These are phyloP conservation scores for Apomyelois bistriatella DNA, from an alignment of 2,888 invertebrate genomes.

Conservation along the genomic window DNA sequence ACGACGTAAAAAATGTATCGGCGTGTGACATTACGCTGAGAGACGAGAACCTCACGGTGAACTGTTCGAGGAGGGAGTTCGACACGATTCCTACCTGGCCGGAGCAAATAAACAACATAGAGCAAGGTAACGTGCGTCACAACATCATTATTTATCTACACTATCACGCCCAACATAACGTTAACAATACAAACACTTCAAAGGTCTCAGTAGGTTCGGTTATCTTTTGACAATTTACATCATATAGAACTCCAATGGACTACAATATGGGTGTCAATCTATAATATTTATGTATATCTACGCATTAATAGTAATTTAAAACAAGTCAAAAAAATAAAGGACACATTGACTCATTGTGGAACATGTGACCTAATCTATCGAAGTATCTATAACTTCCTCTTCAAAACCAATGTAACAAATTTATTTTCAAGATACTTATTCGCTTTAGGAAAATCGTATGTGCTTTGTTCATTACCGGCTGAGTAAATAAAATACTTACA, in stretches of 20 bases:
- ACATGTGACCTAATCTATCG: background rate
- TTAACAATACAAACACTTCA: conserved; percentile 34
- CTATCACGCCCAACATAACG: conserved; percentile 32
- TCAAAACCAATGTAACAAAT: background rate
- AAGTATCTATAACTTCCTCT: background rate
- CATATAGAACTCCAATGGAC: no score
- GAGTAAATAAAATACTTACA: conserved; percentile 1
- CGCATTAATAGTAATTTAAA: no score
- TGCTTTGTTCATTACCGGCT: background rate
- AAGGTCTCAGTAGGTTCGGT: conserved; percentile 7
- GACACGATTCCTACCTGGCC: conserved; percentile 59
- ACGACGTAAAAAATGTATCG: conserved; percentile 35
- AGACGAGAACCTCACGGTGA: conserved; percentile 59
- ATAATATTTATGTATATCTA: no score
- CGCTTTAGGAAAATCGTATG: background rate
- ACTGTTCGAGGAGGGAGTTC: conserved; percentile 64
- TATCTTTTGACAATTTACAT: background rate
- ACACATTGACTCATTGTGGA: no score
- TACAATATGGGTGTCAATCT: no score
- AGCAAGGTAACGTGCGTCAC: conserved; percentile 49
- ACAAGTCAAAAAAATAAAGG: no score
- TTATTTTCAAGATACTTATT: background rate
- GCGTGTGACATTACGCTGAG: conserved; percentile 55
- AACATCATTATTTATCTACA: conserved; percentile 23
- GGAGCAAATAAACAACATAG: conserved; percentile 46